Percentiles rank a stretch among this genome's conserved stretches.
Evolutionary conservation across 2,113 vertebrate species (phyloP).

Genomic region (rat (Rattus norvegicus)): GRCr8 NC_086025.1:30162501-30163000

Average conservation of each 20-base stretch:
- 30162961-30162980: conserved; percentile 13
- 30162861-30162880: neutral
- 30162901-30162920: conserved; percentile 7
- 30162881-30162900: conserved; percentile 24
- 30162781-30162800: too few species aligned
- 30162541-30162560: conserved; percentile 47
- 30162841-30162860: neutral
- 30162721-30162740: neutral
- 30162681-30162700: too few species aligned
- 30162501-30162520: conserved; percentile 49
- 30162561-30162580: neutral
- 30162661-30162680: neutral
- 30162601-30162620: neutral
- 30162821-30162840: neutral
- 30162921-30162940: conserved; percentile 39
- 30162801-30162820: too few species aligned
- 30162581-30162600: neutral
- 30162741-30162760: neutral
- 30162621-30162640: neutral
- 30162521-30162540: neutral
- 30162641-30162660: neutral
- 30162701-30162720: too few species aligned
- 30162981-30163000: neutral
- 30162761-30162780: neutral
- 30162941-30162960: conserved; percentile 39